A percentile compares a stretch with the other conserved stretches of the same genome.
Conservation (phyloP, 2,113 vertebrate genomes). For the Nanorana parkeri region DNA sequence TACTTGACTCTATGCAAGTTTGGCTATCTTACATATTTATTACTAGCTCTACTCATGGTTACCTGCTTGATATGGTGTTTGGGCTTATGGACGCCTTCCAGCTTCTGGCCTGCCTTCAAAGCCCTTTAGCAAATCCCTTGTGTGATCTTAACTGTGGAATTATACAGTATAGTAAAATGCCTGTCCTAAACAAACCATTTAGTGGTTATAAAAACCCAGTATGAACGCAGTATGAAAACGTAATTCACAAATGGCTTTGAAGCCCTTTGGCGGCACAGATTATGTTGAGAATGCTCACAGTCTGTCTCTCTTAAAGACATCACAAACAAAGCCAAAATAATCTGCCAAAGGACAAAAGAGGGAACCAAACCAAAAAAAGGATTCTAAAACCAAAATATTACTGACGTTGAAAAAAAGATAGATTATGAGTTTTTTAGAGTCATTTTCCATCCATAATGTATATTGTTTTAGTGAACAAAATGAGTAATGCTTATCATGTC, state of each 20-base stretch:
- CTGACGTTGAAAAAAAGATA: not conserved
- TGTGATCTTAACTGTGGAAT: not conserved
- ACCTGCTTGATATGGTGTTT: not conserved
- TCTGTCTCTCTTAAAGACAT: not conserved
- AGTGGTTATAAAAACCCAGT: slow-evolving; percentile 2
- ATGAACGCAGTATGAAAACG: not conserved
- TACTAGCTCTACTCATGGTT: not conserved
- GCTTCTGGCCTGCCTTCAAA: not conserved
- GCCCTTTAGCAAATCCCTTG: not conserved
- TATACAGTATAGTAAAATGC: not conserved
- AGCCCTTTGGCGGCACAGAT: slow-evolving; percentile 10
- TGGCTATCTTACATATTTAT: not conserved
- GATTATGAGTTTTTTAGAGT: not conserved
- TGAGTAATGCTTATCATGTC: no score
- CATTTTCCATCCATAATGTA: no score
- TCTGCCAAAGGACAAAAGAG: not conserved
- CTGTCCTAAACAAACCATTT: slow-evolving; percentile 26
- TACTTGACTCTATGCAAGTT: not conserved
- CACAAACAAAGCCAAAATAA: not conserved
- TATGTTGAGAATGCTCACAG: slow-evolving; percentile 11
- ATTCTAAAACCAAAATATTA: not conserved
- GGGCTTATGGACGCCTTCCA: not conserved
- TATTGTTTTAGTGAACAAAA: no score
- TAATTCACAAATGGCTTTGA: not conserved
- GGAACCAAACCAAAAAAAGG: no score